Evolutionary conservation across 1,140 invertebrate species (phyloP).

Genomic region (Eumaeus atala): DNA sequence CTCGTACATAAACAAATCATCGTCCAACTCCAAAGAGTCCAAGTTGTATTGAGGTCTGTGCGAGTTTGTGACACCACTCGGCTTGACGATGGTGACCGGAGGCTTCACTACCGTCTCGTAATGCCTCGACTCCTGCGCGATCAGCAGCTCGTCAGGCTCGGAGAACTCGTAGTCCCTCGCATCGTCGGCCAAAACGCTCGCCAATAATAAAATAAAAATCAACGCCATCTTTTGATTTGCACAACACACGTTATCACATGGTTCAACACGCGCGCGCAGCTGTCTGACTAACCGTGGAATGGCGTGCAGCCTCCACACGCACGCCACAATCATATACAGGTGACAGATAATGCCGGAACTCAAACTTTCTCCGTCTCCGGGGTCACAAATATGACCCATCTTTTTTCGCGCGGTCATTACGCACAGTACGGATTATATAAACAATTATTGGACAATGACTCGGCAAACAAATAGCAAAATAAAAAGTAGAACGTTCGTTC

Average conservation of each 20-base stretch:
- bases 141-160: slow-evolving; percentile 51
- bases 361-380: slow-evolving; percentile 49
- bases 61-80: slow-evolving; percentile 60
- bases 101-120: slow-evolving; percentile 53
- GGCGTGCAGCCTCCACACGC: slow-evolving; percentile 39
- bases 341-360: slow-evolving; percentile 61
- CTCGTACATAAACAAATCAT: slow-evolving; percentile 33
- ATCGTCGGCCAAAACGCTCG: slow-evolving; percentile 31
- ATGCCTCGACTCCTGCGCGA: slow-evolving; percentile 58
- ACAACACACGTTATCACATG: slow-evolving; percentile 26
- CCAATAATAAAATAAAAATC: slow-evolving; percentile 23
- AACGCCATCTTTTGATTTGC: slow-evolving; percentile 34
- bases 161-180: slow-evolving; percentile 45
- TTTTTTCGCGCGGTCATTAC: slow-evolving; percentile 25
- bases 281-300: slow-evolving; percentile 41
- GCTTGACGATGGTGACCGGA: slow-evolving; percentile 51
- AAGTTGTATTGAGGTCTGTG: slow-evolving; percentile 66
- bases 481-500: not conserved
- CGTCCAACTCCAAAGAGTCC: slow-evolving; percentile 48
- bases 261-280: slow-evolving; percentile 47
- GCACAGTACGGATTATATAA: slow-evolving; percentile 15
- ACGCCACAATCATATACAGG: slow-evolving; percentile 45
- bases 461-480: slow-evolving; percentile 5
- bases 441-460: slow-evolving; percentile 20
- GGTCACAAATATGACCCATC: slow-evolving; percentile 48